These are phyloP conservation scores for Miltochrista miniata DNA, from an alignment of 2,888 invertebrate genomes.

Conservation along the genomic window DNA sequence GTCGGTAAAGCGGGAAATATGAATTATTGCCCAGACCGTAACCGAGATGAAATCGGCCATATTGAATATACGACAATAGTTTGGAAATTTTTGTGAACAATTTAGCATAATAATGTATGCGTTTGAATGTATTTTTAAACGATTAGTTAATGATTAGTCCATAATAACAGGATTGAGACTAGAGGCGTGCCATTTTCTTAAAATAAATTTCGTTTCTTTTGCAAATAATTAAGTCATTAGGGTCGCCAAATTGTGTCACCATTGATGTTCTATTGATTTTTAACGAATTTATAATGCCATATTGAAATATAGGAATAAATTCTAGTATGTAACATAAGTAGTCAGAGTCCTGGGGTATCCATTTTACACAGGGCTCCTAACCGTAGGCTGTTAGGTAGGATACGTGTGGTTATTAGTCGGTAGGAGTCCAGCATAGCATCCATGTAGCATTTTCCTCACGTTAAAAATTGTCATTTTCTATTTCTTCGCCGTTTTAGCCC, in stretches of 20 bases:
- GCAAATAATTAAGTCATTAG: slow-evolving; percentile 26
- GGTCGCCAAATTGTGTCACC: slow-evolving; percentile 11
- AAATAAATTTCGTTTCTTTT: slow-evolving; percentile 26
- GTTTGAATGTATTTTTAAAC: slow-evolving; percentile 57
- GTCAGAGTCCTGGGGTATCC: too few relatives aligned
- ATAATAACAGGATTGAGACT: slow-evolving; percentile 39
- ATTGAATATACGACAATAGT: slow-evolving; percentile 62
- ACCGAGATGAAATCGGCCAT: slow-evolving; percentile 75
- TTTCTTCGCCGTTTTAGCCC: too few relatives aligned
- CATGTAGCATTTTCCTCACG: too few relatives aligned
- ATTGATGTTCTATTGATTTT: slow-evolving; percentile 9
- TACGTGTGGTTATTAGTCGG: too few relatives aligned
- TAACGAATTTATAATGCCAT: background rate
- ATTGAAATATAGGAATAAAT: background rate
- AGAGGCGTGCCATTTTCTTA: slow-evolving; percentile 23
- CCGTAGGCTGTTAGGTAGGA: too few relatives aligned
- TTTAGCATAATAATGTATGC: slow-evolving; percentile 63
- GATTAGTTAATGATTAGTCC: slow-evolving; percentile 61
- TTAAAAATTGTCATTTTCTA: too few relatives aligned
- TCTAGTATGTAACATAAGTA: too few relatives aligned
- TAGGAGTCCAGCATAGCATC: too few relatives aligned
- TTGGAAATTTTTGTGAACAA: slow-evolving; percentile 47
- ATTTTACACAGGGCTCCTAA: too few relatives aligned
- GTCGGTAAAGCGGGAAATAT: slow-evolving; percentile 70
- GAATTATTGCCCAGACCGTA: slow-evolving; percentile 72